Conservation (phyloP, 2,797 vertebrate species). For the Gephyroberyx darwinii region DNA sequence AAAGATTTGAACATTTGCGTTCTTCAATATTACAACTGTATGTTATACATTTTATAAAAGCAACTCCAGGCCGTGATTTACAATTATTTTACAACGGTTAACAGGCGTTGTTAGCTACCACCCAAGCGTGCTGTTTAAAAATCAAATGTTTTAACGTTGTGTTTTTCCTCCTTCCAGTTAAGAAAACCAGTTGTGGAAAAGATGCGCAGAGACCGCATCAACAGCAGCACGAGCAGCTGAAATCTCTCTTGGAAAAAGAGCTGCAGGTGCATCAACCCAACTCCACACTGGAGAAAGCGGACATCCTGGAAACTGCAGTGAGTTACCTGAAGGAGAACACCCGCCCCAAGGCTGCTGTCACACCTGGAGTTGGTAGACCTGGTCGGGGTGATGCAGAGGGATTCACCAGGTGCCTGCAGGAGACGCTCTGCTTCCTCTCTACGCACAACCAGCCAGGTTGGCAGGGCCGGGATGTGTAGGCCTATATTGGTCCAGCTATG, state of each 20-base stretch:
- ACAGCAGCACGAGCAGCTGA: constrained; percentile 78
- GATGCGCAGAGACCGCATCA: constrained; percentile 77
- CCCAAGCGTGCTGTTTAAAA: too few relatives aligned
- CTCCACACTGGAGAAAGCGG: constrained; percentile 78
- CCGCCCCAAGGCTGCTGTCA: constrained; percentile 27
- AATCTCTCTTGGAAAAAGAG: constrained; percentile 74
- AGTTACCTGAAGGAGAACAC: constrained; percentile 64
- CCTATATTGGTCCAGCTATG: not conserved
- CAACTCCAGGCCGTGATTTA: too few relatives aligned
- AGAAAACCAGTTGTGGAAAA: constrained; percentile 82
- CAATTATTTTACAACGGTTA: too few relatives aligned
- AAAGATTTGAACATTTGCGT: too few relatives aligned
- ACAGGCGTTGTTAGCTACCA: too few relatives aligned
- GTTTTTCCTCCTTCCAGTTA: constrained; percentile 64
- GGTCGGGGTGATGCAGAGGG: constrained; percentile 73
- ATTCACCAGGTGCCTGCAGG: constrained; percentile 67
- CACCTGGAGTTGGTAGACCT: constrained; percentile 25
- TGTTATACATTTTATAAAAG: too few relatives aligned
- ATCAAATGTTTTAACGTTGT: too few relatives aligned
- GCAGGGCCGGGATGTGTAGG: not conserved
- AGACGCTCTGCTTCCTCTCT: constrained; percentile 74
- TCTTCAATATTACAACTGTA: too few relatives aligned
- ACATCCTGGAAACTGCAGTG: constrained; percentile 79
- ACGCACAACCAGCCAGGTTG: constrained; percentile 51
- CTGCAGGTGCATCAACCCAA: constrained; percentile 72